Evolutionary conservation across 1,140 invertebrate species (phyloP).

Genomic region (Pentalonia nigronervosa): DNA sequence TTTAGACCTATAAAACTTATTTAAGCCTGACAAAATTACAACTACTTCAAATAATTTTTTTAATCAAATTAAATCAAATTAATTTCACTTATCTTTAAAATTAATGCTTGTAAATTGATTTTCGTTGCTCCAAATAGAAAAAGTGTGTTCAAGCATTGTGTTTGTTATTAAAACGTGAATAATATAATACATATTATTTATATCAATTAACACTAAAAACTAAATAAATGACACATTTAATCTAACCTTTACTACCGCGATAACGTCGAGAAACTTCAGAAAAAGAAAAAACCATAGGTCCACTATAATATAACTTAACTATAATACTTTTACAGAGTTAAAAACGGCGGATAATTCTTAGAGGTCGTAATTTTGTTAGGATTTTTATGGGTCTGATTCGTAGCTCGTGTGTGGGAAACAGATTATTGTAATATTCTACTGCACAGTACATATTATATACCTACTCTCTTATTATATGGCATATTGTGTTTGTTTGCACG

Average conservation of each 20-base stretch:
- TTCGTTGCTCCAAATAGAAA: background rate
- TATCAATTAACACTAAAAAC: background rate
- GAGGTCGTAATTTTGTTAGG: background rate
- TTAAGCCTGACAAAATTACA: background rate
- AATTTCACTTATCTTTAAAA: background rate
- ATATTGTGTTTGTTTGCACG: background rate
- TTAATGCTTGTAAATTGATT: background rate
- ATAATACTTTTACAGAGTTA: background rate
- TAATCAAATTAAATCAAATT: background rate
- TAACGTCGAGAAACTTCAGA: background rate
- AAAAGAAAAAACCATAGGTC: background rate
- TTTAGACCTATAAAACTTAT: background rate
- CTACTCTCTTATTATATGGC: background rate
- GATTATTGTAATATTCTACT: background rate
- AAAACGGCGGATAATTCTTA: background rate
- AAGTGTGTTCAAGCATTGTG: background rate
- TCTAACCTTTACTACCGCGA: background rate
- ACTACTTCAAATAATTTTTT: background rate
- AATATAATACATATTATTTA: background rate
- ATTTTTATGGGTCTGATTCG: background rate
- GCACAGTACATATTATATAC: background rate
- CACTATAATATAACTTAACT: background rate
- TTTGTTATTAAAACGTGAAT: background rate
- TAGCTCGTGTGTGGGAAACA: background rate
- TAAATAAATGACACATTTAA: background rate